Evolutionary conservation across 2,888 invertebrate species (phyloP).

Genomic region (Clivina fossor): DNA sequence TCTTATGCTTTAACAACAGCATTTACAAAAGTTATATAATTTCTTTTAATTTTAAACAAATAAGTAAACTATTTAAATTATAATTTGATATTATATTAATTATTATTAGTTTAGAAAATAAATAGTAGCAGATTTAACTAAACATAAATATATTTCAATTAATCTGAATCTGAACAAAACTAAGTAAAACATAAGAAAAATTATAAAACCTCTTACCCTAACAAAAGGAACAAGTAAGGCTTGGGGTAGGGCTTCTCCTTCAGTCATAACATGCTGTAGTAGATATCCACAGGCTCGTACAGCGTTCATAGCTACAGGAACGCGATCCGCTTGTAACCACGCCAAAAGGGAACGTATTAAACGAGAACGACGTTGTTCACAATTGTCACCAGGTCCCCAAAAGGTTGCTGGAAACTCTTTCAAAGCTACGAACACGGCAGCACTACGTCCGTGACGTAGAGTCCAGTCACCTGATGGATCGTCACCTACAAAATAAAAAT

Average conservation of each 20-base stretch:
- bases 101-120: too few species aligned
- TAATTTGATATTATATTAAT: too few species aligned
- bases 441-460: conserved; percentile 78
- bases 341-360: conserved; percentile 69
- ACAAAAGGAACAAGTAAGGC: conserved; percentile 72
- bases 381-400: conserved; percentile 50
- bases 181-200: too few species aligned
- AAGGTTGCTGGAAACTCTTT: conserved; percentile 78
- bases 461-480: conserved; percentile 68
- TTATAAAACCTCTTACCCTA: conserved; percentile 60
- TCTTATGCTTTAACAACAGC: too few species aligned
- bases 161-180: too few species aligned
- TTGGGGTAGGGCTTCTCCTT: conserved; percentile 68
- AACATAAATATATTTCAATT: too few species aligned
- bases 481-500: conserved; percentile 52
- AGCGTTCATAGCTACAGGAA: conserved; percentile 81
- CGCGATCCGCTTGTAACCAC: conserved; percentile 75
- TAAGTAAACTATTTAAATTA: too few species aligned
- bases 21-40: too few species aligned
- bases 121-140: too few species aligned
- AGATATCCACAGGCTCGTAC: conserved; percentile 82
- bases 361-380: conserved; percentile 64
- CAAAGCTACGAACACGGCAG: conserved; percentile 81
- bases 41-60: too few species aligned
- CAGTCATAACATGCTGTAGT: conserved; percentile 69